A percentile compares a stretch with the other conserved stretches of the same genome.
Conservation (phyloP, 2,888 invertebrate genomes). For the Vandiemenella viatica region DNA sequence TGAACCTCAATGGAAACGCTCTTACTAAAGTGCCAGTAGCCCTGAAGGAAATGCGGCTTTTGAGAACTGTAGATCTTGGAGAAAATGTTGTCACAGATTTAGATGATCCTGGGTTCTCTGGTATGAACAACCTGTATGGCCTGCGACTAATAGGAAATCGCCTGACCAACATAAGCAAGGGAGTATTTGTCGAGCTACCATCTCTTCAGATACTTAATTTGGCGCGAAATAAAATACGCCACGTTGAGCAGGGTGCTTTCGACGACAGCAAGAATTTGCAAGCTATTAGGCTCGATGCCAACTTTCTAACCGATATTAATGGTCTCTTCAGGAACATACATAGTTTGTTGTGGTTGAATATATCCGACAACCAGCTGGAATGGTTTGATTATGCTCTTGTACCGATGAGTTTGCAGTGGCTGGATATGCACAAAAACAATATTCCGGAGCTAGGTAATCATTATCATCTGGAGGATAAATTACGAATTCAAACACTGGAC, state of each 20-base stretch:
- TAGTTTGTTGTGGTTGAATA: slow-evolving; percentile 74
- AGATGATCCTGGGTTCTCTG: slow-evolving; percentile 67
- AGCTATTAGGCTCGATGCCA: slow-evolving; percentile 74
- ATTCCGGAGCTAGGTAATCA: slow-evolving; percentile 64
- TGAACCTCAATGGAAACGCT: slow-evolving; percentile 78
- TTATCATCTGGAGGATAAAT: slow-evolving; percentile 50
- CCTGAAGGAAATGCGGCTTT: slow-evolving; percentile 66
- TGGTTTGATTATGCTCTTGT: slow-evolving; percentile 80
- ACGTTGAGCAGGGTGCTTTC: slow-evolving; percentile 67
- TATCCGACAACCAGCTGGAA: slow-evolving; percentile 77
- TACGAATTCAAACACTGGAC: slow-evolving; percentile 68
- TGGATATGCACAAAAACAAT: slow-evolving; percentile 79
- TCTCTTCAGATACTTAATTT: slow-evolving; percentile 74
- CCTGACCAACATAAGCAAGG: slow-evolving; percentile 64
- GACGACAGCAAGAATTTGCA: slow-evolving; percentile 64
- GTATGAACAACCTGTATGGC: slow-evolving; percentile 72
- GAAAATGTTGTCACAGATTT: slow-evolving; percentile 75
- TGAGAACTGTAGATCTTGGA: slow-evolving; percentile 78
- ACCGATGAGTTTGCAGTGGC: slow-evolving; percentile 68
- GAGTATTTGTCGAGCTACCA: slow-evolving; percentile 62
- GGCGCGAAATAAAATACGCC: slow-evolving; percentile 66
- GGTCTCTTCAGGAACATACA: slow-evolving; percentile 71
- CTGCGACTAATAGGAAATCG: slow-evolving; percentile 80
- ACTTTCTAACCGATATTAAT: slow-evolving; percentile 65
- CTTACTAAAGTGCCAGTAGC: slow-evolving; percentile 67